Evolutionary conservation across 2,113 vertebrate genomes (phyloP).

Genomic region (Eupsittula cactorum): DNA sequence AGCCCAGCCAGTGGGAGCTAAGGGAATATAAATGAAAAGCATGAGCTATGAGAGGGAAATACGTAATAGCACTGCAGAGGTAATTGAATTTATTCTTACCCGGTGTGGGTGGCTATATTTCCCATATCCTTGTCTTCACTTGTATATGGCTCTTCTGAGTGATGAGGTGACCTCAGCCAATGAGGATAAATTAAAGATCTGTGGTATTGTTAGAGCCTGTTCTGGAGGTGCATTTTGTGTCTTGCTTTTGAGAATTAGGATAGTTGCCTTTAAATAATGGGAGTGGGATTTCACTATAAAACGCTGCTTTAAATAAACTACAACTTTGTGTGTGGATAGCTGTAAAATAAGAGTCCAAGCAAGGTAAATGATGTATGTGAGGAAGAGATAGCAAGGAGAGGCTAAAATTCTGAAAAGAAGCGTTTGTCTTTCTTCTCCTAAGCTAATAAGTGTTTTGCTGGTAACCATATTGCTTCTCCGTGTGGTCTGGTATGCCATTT

Average conservation of each 20-base stretch:
- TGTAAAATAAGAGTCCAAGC: neutral
- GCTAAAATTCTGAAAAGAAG: conserved; percentile 19
- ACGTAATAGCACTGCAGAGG: neutral
- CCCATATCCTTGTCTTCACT: conserved; percentile 18
- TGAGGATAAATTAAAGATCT: neutral
- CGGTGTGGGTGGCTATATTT: conserved; percentile 28
- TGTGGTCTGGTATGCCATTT: conserved; percentile 53
- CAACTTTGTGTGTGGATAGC: neutral
- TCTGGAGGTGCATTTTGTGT: neutral
- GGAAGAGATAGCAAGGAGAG: neutral
- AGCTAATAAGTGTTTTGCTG: conserved; percentile 40
- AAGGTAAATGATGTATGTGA: neutral
- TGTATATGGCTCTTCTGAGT: neutral
- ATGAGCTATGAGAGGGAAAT: neutral
- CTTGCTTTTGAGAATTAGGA: neutral
- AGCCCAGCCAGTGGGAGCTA: neutral
- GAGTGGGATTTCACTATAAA: neutral
- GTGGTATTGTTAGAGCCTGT: neutral
- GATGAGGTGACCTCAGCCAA: conserved; percentile 42
- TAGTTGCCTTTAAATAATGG: neutral
- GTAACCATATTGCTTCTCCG: conserved; percentile 49
- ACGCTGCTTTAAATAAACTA: neutral
- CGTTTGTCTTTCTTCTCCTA: conserved; percentile 25
- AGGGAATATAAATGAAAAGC: conserved; percentile 12
- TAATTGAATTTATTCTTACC: neutral